Percentiles rank a stretch among this genome's conserved stretches.
Conservation (phyloP, 2,888 invertebrate genomes). For the Drosophila yooni region DNA sequence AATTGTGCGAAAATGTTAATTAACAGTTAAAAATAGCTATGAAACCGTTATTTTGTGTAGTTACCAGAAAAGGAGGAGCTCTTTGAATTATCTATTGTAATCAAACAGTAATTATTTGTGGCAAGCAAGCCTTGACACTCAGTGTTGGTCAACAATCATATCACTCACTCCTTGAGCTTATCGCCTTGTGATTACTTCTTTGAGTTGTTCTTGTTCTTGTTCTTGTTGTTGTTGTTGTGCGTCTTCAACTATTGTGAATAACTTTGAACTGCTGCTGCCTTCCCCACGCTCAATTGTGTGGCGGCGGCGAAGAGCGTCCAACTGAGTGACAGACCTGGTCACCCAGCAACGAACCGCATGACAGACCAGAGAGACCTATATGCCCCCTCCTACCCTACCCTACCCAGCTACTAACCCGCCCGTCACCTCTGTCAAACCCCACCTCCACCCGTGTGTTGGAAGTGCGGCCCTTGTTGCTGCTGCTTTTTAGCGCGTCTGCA, state of each 20-base stretch:
- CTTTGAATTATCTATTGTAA: background rate
- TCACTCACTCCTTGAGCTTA: background rate
- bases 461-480: constrained; percentile 10
- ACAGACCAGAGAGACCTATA: background rate
- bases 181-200: constrained; percentile 4
- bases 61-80: background rate
- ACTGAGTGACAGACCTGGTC: background rate
- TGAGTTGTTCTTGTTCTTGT: background rate
- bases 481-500: constrained; percentile 70
- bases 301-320: background rate
- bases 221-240: background rate
- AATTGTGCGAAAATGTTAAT: background rate
- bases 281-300: background rate
- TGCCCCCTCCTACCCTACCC: too few relatives aligned
- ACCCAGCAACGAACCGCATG: background rate
- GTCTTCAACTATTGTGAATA: background rate
- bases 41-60: background rate
- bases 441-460: background rate
- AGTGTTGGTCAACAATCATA: background rate
- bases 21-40: background rate
- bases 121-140: background rate
- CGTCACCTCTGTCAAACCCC: background rate
- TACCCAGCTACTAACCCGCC: background rate
- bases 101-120: background rate
- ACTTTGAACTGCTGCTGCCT: background rate